Base-by-base conservation (phyloP, 2,113 vertebrate genomes). In the Ictidomys tridecemlineatus region DNA sequence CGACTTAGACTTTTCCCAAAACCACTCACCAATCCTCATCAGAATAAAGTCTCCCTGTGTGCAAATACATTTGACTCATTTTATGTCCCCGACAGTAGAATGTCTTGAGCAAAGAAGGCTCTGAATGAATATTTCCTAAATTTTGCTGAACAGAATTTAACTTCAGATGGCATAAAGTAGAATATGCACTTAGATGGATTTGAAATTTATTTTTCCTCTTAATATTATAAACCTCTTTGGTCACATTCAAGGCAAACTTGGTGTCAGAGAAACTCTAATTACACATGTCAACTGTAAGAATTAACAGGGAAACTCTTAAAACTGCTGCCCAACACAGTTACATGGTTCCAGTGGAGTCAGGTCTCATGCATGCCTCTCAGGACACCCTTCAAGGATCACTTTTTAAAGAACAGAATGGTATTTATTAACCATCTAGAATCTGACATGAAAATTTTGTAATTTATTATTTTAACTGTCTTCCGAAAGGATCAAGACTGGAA, bases 401-500 rank as follows among this genome's bases (percentile, higher is more conserved):
- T 89, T 92, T 85, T n/a, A 90, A 84, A 86, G 45, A 65, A 58
- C 42, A 17, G 24, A 78, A 24, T 26, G 34, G 70, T 96, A 9
- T 80, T 32, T 84, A 24, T 82, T 92, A 72, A n/a, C 74, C 45
- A 17, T 93, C 58, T 96, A 74, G 39, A 85, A 53, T 76, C 51
- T 72, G 20, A 89, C 91, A 84, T 34, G 69, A 91, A 48, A 53
- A 18, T 8, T 91, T 65, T 92, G 69, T 97, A 97, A 95, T 74
- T n/a, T 80, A 82, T 89, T 74, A n/a, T 97, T 85, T 96, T 97
- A 5, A 98, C 96, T 95, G 28, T 85, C 97, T 97, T 96, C 88
- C 94, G 82, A 85, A 96, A 99, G 99, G 99, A 99, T 98, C 99
- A 99, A 95, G 99, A 99, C 98, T 99, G 99, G 99, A 99, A 99